Conservation (phyloP, 2,797 vertebrate species). For the Serranus cabrilla region DNA sequence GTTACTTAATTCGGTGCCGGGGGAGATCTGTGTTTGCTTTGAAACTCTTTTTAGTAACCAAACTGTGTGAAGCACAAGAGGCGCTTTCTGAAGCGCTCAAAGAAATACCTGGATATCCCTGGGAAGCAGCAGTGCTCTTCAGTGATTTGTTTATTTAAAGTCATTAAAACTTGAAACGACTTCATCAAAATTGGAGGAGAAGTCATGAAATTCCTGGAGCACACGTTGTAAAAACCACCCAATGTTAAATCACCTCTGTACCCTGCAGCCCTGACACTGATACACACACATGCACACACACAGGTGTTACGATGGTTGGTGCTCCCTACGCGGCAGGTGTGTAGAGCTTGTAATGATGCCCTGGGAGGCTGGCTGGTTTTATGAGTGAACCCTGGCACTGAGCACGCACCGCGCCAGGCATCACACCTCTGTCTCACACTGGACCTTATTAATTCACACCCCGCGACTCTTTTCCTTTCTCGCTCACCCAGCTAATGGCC, state of each 20-base stretch:
- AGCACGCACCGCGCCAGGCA: conserved; percentile 32
- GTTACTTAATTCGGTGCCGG: conserved; percentile 21
- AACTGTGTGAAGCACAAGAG: conserved; percentile 9
- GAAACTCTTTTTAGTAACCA: conserved; percentile 24
- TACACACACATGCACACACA: not conserved
- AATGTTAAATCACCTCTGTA: conserved; percentile 24
- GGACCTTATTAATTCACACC: conserved; percentile 58
- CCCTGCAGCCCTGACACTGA: not conserved
- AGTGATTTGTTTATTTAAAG: conserved; percentile 38
- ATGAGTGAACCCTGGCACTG: conserved; percentile 45
- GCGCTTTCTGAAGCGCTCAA: conserved; percentile 10
- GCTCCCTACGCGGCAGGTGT: conserved; percentile 40
- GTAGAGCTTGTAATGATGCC: conserved; percentile 43
- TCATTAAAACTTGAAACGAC: conserved; percentile 13
- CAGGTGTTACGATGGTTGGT: not conserved
- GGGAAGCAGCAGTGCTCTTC: not conserved
- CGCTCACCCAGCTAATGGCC: conserved; percentile 16
- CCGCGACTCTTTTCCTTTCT: conserved; percentile 28
- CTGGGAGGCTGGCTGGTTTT: conserved; percentile 55
- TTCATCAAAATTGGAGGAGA: conserved; percentile 32
- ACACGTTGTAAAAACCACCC: conserved; percentile 21
- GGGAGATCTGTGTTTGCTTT: conserved; percentile 21
- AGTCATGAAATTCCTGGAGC: conserved; percentile 25
- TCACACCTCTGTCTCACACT: conserved; percentile 57
- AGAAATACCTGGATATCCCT: not conserved